These are phyloP conservation scores for Panthera tigris DNA, from an alignment of 2,113 vertebrate genomes.

Conservation along the genomic window DNA sequence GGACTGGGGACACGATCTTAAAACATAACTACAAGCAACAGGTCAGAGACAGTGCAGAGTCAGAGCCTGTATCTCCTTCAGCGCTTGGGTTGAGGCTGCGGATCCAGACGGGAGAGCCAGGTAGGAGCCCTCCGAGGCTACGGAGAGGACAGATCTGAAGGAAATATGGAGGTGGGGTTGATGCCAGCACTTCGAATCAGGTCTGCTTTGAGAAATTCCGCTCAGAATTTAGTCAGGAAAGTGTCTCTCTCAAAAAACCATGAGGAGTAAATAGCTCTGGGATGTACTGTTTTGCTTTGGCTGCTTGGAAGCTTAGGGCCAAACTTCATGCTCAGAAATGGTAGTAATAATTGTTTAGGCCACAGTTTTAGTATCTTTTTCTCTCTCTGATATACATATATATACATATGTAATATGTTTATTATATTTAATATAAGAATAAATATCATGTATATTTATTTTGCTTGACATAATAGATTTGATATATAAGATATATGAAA, in stretches of 20 bases:
- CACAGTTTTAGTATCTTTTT: not conserved
- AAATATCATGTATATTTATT: too few species aligned
- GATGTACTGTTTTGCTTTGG: not conserved
- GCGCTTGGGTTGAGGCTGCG: not conserved
- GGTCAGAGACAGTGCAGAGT: not conserved
- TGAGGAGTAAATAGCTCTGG: not conserved
- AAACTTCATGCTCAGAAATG: not conserved
- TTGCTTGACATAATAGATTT: not conserved
- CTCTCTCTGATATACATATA: not conserved
- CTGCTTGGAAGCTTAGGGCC: not conserved
- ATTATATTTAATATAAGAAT: not conserved
- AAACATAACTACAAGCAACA: not conserved
- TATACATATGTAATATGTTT: not conserved
- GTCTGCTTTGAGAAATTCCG: not conserved
- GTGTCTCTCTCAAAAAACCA: not conserved
- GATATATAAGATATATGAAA: not conserved
- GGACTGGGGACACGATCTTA: not conserved
- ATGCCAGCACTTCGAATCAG: not conserved
- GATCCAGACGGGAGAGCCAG: fast-evolving
- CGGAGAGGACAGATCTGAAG: not conserved
- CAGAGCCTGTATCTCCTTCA: not conserved
- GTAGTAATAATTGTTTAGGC: too few species aligned
- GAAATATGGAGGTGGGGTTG: not conserved
- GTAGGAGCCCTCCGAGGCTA: not conserved
- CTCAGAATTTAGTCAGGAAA: not conserved